A percentile compares a stretch with the other conserved stretches of the same genome.
These are phyloP conservation scores for Zaprionus nigranus DNA, from an alignment of 1,140 invertebrate genomes.

Conservation along the genomic window DNA sequence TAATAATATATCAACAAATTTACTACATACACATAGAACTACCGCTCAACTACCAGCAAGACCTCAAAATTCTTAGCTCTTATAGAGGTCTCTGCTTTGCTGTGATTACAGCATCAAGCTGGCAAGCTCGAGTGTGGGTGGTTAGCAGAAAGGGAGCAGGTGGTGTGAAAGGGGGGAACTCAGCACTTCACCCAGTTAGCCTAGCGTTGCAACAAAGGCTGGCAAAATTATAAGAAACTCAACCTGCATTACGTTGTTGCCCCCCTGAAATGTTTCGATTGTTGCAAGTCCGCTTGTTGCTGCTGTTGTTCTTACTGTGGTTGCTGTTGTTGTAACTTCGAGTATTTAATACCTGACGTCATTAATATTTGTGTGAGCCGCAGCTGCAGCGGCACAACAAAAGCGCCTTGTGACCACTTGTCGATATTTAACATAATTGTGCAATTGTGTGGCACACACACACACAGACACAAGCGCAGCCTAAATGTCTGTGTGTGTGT, in stretches of 20 bases:
- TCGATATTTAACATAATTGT: constrained; percentile 83
- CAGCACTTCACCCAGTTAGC: constrained; percentile 50
- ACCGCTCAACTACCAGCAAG: no score
- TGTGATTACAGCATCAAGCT: background rate
- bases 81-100: background rate
- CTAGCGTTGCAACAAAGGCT: constrained; percentile 34
- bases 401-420: constrained; percentile 65
- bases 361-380: constrained; percentile 43
- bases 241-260: constrained; percentile 57
- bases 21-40: no score
- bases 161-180: background rate
- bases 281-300: constrained; percentile 22
- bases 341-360: constrained; percentile 73
- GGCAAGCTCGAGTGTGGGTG: no score
- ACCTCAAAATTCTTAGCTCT: no score
- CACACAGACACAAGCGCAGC: constrained; percentile 3
- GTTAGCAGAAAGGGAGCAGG: background rate
- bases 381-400: constrained; percentile 50
- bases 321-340: constrained; percentile 36
- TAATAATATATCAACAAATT: no score
- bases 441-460: constrained; percentile 63
- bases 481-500: background rate
- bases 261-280: constrained; percentile 39
- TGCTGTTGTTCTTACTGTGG: background rate
- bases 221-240: constrained; percentile 49